Percentiles rank a stretch among this genome's conserved stretches.
Evolutionary conservation across 1,140 invertebrate species (phyloP).

Genomic region (Formica exsecta): DNA sequence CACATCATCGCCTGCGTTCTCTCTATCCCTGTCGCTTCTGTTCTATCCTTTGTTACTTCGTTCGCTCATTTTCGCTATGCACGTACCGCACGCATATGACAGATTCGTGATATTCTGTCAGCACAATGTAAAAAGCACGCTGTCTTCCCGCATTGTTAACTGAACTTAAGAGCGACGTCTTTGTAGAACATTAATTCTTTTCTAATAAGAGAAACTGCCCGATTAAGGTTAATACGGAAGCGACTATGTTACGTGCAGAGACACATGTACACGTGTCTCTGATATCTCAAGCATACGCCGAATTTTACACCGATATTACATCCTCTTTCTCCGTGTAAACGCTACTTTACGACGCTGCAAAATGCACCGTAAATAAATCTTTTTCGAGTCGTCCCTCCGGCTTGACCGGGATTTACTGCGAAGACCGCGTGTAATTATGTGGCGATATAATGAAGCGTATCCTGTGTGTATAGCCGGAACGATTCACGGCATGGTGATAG

Average conservation of each 20-base stretch:
- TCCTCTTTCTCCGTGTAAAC: background rate
- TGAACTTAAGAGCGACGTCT: background rate
- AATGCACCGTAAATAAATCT: constrained; percentile 44
- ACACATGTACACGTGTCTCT: background rate
- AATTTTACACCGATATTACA: background rate
- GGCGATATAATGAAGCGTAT: constrained; percentile 59
- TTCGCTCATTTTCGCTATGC: constrained; percentile 24
- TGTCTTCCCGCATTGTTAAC: constrained; percentile 31
- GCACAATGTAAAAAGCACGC: background rate
- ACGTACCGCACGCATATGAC: background rate
- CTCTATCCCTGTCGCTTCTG: constrained; percentile 5
- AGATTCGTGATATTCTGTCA: constrained; percentile 31
- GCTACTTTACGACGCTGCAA: background rate
- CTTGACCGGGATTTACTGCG: constrained; percentile 29
- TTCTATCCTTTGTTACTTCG: background rate
- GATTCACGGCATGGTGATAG: constrained; percentile 52
- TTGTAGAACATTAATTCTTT: background rate
- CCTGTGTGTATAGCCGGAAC: constrained; percentile 18
- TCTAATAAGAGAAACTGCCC: background rate
- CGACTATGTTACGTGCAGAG: background rate
- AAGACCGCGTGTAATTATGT: constrained; percentile 51
- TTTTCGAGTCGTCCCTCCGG: constrained; percentile 15
- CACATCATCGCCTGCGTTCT: constrained; percentile 8
- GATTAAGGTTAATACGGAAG: background rate
- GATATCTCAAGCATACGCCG: background rate